These are phyloP conservation scores for Anthopleura sola DNA, from an alignment of 64 coral and sea anemone genomes.

Conservation along the genomic window DNA sequence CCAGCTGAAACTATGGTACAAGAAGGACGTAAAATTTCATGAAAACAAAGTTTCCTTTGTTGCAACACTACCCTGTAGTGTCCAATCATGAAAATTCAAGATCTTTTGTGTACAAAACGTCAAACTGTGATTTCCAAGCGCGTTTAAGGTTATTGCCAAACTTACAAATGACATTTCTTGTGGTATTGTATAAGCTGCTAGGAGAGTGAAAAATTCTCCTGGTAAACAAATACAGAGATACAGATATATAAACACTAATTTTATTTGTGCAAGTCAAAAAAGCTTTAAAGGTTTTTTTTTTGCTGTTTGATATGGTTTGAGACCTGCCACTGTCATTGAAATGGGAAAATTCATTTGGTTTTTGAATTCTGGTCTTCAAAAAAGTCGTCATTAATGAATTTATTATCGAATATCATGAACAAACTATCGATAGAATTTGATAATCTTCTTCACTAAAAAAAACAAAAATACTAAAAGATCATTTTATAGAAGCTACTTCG, in stretches of 20 bases:
- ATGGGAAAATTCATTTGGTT: background rate
- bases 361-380: background rate
- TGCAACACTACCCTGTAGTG: background rate
- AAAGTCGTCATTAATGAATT: background rate
- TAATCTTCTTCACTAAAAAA: background rate
- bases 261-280: background rate
- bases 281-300: background rate
- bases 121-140: conserved; percentile 8
- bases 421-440: background rate
- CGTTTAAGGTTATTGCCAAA: background rate
- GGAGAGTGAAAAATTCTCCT: background rate
- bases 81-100: background rate
- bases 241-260: background rate
- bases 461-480: background rate
- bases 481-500: background rate
- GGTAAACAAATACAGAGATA: background rate
- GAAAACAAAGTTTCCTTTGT: background rate
- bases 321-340: background rate
- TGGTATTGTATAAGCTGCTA: background rate
- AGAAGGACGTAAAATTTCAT: background rate
- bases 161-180: background rate
- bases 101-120: background rate
- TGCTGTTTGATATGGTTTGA: background rate
- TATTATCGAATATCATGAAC: background rate
- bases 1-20: background rate